These are phyloP conservation scores for Spatulosminthurus flaviceps DNA, from an alignment of 2,888 invertebrate genomes.

Conservation along the genomic window DNA sequence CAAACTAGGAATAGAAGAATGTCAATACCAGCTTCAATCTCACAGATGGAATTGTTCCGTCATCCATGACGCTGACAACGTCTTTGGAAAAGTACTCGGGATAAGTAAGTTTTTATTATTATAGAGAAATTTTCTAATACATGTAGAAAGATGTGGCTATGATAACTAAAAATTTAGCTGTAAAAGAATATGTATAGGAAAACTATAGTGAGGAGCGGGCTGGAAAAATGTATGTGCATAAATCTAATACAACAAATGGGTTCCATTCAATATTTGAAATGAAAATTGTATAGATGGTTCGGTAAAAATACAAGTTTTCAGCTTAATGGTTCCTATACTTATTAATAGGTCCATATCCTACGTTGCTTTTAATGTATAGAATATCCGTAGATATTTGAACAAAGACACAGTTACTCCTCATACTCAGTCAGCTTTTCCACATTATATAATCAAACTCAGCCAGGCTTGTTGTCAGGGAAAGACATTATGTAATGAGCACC, in stretches of 20 bases:
- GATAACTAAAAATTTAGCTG: no score
- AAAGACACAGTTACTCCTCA: no score
- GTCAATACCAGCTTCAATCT: conserved; percentile 86
- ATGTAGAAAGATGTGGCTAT: no score
- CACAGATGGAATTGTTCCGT: conserved; percentile 91
- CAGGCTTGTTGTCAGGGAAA: conserved; percentile 44
- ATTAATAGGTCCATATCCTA: not conserved
- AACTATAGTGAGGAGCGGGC: no score
- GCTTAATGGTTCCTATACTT: not conserved
- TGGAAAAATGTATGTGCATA: no score
- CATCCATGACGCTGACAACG: conserved; percentile 77
- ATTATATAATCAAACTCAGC: conserved; percentile 38
- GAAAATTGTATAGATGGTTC: not conserved
- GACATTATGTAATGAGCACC: conserved; percentile 46
- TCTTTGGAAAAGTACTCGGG: conserved; percentile 84
- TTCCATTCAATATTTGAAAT: not conserved
- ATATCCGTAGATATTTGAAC: no score
- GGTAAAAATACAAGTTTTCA: conserved; percentile 10
- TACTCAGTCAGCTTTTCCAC: not conserved
- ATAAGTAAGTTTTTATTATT: conserved; percentile 81
- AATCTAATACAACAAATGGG: no score
- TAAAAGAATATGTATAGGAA: no score
- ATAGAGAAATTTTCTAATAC: not conserved
- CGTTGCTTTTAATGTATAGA: no score
- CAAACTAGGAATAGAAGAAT: conserved; percentile 85